These are phyloP conservation scores for Irena cyanogastra DNA, from an alignment of 2,113 vertebrate species.

Conservation along the genomic window DNA sequence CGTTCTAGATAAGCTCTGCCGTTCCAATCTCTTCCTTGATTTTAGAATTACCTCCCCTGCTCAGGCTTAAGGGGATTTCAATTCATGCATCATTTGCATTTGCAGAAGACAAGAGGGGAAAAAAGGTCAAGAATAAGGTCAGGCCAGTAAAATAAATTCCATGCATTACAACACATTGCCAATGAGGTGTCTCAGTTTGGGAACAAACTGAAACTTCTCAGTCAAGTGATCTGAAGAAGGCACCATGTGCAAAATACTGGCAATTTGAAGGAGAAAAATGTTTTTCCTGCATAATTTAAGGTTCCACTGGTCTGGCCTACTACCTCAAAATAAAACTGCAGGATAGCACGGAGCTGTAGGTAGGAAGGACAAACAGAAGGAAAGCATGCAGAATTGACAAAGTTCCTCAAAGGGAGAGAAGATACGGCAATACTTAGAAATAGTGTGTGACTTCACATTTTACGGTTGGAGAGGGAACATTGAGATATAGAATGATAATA, in stretches of 20 bases:
- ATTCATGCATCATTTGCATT: slow-evolving; percentile 50
- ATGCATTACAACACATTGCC: slow-evolving; percentile 32
- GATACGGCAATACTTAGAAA: neutral
- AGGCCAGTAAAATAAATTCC: slow-evolving; percentile 37
- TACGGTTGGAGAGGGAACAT: neutral
- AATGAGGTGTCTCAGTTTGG: neutral
- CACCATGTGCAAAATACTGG: neutral
- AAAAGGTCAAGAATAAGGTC: slow-evolving; percentile 55
- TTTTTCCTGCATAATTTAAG: neutral
- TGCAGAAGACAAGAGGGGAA: slow-evolving; percentile 29
- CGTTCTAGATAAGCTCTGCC: slow-evolving; percentile 50
- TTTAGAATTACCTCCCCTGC: slow-evolving; percentile 63
- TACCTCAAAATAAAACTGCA: neutral
- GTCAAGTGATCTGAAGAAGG: neutral
- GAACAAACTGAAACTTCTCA: slow-evolving; percentile 11
- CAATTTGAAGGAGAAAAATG: neutral
- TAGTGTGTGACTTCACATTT: neutral
- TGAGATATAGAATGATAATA: neutral
- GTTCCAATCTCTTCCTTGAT: slow-evolving; percentile 53
- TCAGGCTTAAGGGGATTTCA: slow-evolving; percentile 54
- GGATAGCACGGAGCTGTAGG: slow-evolving; percentile 4
- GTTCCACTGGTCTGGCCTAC: neutral
- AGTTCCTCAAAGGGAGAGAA: slow-evolving; percentile 1
- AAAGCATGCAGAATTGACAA: slow-evolving; percentile 32
- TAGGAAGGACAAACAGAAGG: slow-evolving; percentile 30